Conservation (phyloP, 2,888 invertebrate genomes). For the Dynastes maya region DNA sequence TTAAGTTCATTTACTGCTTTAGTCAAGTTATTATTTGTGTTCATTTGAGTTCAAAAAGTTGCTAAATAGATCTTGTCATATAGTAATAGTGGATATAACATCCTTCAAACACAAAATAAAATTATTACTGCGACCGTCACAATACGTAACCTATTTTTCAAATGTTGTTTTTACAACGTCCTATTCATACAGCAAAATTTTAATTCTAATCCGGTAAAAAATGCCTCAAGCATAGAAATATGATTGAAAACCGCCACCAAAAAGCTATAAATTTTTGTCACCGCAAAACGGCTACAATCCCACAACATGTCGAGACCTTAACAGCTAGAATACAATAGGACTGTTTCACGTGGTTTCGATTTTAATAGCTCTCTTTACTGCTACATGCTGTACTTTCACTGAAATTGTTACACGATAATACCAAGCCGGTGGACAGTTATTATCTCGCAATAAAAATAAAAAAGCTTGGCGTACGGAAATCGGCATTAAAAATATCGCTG, state of each 20-base stretch:
- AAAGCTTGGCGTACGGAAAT: conserved; percentile 30
- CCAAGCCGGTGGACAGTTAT: conserved; percentile 31
- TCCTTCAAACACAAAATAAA: too few relatives aligned
- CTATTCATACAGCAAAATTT: too few relatives aligned
- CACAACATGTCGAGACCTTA: background rate
- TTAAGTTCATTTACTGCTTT: too few relatives aligned
- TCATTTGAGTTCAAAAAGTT: too few relatives aligned
- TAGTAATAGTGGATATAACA: too few relatives aligned
- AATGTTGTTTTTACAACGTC: too few relatives aligned
- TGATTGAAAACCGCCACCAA: background rate
- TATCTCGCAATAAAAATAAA: conserved; percentile 42
- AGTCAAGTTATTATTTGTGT: too few relatives aligned
- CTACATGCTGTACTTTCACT: conserved; percentile 29
- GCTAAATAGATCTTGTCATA: too few relatives aligned
- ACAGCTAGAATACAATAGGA: background rate
- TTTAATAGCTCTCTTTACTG: conserved; percentile 36
- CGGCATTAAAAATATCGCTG: conserved; percentile 16
- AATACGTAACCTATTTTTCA: too few relatives aligned
- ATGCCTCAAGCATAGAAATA: too few relatives aligned
- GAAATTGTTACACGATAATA: conserved; percentile 15
- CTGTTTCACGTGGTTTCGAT: background rate
- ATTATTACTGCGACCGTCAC: too few relatives aligned
- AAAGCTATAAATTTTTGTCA: background rate
- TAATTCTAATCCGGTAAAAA: too few relatives aligned
- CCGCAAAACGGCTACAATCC: background rate